Percentiles rank a stretch among this genome's conserved stretches.
Evolutionary conservation across 2,888 invertebrate species (phyloP).

Genomic region (Eilema griseolum): DNA sequence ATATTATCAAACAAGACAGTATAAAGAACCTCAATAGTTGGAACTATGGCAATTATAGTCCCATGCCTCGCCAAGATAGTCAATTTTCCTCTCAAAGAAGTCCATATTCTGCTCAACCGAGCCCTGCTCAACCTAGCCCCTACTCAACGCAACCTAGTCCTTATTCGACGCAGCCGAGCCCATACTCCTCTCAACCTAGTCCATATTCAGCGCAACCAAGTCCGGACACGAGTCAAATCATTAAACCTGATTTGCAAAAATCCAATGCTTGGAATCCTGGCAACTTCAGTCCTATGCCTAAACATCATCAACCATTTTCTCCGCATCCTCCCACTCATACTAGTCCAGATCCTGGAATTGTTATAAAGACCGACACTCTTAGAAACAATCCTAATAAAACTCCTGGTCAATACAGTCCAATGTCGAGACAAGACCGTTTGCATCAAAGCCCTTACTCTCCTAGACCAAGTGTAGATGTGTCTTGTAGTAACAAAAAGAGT

Average conservation of each 20-base stretch:
- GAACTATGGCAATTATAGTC: slow-evolving; percentile 81
- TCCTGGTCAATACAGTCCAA: slow-evolving; percentile 80
- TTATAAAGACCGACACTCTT: slow-evolving; percentile 70
- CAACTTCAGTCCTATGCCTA: slow-evolving; percentile 82
- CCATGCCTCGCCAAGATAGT: slow-evolving; percentile 80
- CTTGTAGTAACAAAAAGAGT: slow-evolving; percentile 75
- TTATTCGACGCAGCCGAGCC: slow-evolving; percentile 80
- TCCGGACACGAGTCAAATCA: slow-evolving; percentile 82
- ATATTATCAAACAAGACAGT: slow-evolving; percentile 71
- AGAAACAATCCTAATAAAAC: slow-evolving; percentile 74
- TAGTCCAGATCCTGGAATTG: slow-evolving; percentile 78
- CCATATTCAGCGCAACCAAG: slow-evolving; percentile 83
- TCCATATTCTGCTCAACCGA: slow-evolving; percentile 82
- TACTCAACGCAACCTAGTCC: slow-evolving; percentile 82
- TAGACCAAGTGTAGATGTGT: slow-evolving; percentile 74
- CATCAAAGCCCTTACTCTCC: slow-evolving; percentile 82
- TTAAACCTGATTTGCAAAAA: slow-evolving; percentile 77
- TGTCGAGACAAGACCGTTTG: slow-evolving; percentile 78
- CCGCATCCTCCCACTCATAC: slow-evolving; percentile 80
- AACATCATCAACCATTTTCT: slow-evolving; percentile 81
- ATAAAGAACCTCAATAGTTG: slow-evolving; percentile 79
- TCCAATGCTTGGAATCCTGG: slow-evolving; percentile 80
- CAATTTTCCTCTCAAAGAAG: slow-evolving; percentile 82
- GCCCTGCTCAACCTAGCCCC: slow-evolving; percentile 81
- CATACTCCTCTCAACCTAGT: slow-evolving; percentile 82